Conservation (phyloP, 2,113 vertebrate genomes). For the Oxygymnocypris stewartii region DNA sequence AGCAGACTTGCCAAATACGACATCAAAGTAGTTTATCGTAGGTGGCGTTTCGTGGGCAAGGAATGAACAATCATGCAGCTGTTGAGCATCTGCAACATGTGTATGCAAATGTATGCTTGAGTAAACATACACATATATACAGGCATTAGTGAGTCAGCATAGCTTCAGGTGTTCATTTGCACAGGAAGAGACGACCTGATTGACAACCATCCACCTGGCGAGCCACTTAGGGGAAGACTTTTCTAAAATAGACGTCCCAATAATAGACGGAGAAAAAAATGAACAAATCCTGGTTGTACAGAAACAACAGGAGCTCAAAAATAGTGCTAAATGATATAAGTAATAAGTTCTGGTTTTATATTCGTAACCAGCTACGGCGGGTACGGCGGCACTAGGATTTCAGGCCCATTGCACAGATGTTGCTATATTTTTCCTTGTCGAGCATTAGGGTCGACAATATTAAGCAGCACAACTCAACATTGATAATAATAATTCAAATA, state of each 20-base stretch:
- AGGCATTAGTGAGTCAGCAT: neutral
- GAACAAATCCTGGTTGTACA: neutral
- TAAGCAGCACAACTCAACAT: no score
- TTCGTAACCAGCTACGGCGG: no score
- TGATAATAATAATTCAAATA: no score
- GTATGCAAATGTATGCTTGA: neutral
- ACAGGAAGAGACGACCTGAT: neutral
- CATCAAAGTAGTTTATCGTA: conserved; percentile 43
- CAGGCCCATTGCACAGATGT: no score
- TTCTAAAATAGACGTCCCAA: neutral
- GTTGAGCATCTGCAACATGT: neutral
- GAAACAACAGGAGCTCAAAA: neutral
- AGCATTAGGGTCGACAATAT: no score
- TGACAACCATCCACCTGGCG: neutral
- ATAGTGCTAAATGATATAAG: neutral
- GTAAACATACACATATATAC: neutral
- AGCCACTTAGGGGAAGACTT: neutral
- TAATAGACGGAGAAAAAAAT: neutral
- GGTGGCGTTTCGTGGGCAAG: conserved; percentile 33
- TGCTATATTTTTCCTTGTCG: no score
- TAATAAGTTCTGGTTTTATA: no score
- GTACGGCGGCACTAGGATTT: no score
- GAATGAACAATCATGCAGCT: conserved; percentile 23
- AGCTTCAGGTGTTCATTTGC: conserved; percentile 7
- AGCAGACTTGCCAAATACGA: conserved; percentile 24